These are phyloP conservation scores for Azorinus chamasolen DNA, from an alignment of 2,888 invertebrate species.

Conservation along the genomic window DNA sequence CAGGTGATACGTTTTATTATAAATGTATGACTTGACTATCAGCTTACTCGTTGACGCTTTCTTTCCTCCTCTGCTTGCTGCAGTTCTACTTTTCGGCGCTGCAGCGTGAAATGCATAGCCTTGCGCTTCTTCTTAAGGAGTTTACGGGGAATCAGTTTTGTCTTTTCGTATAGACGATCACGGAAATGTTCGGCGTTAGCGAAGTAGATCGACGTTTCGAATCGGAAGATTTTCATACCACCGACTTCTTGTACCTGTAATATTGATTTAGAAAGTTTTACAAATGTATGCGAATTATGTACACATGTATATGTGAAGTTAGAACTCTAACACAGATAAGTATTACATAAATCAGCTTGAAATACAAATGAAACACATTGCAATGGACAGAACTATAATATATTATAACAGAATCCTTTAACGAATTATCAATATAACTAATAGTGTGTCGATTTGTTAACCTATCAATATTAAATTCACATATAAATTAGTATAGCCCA, in stretches of 20 bases:
- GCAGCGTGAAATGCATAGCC: conserved; percentile 65
- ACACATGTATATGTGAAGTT: too few relatives aligned
- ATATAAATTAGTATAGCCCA: too few relatives aligned
- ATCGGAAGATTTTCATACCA: conserved; percentile 87
- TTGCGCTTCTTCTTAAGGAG: conserved; percentile 71
- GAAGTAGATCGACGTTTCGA: conserved; percentile 87
- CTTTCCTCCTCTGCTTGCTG: conserved; percentile 62
- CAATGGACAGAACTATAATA: neutral
- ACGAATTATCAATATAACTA: too few relatives aligned
- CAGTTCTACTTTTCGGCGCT: conserved; percentile 63
- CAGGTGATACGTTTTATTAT: too few relatives aligned
- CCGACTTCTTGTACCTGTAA: conserved; percentile 81
- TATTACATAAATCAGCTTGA: too few relatives aligned
- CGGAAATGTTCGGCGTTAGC: conserved; percentile 87
- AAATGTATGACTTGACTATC: too few relatives aligned
- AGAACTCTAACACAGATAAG: too few relatives aligned
- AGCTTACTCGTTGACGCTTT: conserved; percentile 40
- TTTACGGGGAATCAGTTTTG: conserved; percentile 78
- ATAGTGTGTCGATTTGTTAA: too few relatives aligned
- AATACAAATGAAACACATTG: neutral
- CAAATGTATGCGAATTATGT: neutral
- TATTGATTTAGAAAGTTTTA: neutral
- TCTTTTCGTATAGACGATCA: conserved; percentile 81
- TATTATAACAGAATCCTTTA: too few relatives aligned
- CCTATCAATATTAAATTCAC: too few relatives aligned